These are phyloP conservation scores for Gymnopithys bicolor DNA, from an alignment of 2,797 vertebrate species.

Conservation along the genomic window DNA sequence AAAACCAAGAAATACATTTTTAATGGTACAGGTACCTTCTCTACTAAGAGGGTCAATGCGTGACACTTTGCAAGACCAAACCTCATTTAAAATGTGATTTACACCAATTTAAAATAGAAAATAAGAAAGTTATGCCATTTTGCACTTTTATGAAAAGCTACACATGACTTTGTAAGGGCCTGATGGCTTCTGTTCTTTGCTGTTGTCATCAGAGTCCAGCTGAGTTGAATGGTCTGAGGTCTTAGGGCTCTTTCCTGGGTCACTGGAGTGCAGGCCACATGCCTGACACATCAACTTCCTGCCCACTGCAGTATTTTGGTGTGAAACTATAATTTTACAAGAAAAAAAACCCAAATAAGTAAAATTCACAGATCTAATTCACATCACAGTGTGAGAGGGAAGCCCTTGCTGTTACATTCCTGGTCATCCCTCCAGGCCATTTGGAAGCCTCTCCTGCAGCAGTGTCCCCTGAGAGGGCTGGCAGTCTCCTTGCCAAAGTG, in stretches of 20 bases:
- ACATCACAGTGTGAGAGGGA: background rate
- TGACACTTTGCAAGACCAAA: background rate
- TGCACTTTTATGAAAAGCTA: background rate
- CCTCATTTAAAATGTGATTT: background rate
- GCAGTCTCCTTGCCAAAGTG: background rate
- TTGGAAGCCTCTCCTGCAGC: background rate
- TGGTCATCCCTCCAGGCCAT: background rate
- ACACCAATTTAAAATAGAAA: background rate
- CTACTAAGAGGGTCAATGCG: background rate
- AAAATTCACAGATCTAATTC: background rate
- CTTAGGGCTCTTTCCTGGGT: background rate
- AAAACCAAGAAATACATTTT: background rate
- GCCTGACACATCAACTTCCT: background rate
- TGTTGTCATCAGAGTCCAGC: background rate
- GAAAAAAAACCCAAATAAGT: background rate
- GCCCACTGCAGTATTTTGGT: background rate
- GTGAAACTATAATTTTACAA: background rate
- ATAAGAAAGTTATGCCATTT: background rate
- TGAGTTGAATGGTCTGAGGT: background rate
- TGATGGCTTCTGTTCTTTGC: background rate
- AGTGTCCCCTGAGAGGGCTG: background rate
- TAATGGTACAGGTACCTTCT: background rate
- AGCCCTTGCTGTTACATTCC: background rate
- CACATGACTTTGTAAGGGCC: background rate
- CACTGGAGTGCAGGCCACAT: background rate